Evolutionary conservation across 2,797 vertebrate genomes (phyloP).

Genomic region (Platalea minor): DNA sequence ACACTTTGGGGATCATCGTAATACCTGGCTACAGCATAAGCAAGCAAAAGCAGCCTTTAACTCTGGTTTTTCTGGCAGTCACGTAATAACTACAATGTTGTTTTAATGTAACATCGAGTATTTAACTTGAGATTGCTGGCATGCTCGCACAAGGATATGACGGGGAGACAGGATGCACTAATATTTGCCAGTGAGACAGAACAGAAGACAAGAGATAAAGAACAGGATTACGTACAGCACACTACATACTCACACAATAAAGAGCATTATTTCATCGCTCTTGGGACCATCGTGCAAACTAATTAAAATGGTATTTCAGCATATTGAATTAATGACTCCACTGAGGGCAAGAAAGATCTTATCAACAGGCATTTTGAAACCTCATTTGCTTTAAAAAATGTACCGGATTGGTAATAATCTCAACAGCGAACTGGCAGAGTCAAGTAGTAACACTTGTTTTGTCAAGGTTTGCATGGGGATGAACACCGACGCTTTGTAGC

Average conservation of each 20-base stretch:
- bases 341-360: slow-evolving; percentile 52
- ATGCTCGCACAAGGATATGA: not conserved
- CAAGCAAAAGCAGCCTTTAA: not conserved
- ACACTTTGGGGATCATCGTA: not conserved
- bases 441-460: not conserved
- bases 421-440: not conserved
- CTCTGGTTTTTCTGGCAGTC: not conserved
- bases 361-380: slow-evolving; percentile 29
- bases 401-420: not conserved
- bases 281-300: slow-evolving; percentile 4
- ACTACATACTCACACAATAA: not conserved
- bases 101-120: not conserved
- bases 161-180: slow-evolving; percentile 30
- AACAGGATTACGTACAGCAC: not conserved
- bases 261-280: slow-evolving; percentile 45
- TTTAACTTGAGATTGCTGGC: not conserved
- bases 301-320: slow-evolving; percentile 50
- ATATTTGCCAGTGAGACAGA: slow-evolving; percentile 43
- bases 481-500: accelerated
- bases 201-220: slow-evolving; percentile 47
- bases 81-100: not conserved
- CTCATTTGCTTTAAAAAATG: not conserved
- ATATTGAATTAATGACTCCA: slow-evolving; percentile 55
- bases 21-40: not conserved
- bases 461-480: not conserved